A percentile compares a stretch with the other conserved stretches of the same genome.
These are phyloP conservation scores for Suillia variegata DNA, from an alignment of 2,888 invertebrate species.

Conservation along the genomic window DNA sequence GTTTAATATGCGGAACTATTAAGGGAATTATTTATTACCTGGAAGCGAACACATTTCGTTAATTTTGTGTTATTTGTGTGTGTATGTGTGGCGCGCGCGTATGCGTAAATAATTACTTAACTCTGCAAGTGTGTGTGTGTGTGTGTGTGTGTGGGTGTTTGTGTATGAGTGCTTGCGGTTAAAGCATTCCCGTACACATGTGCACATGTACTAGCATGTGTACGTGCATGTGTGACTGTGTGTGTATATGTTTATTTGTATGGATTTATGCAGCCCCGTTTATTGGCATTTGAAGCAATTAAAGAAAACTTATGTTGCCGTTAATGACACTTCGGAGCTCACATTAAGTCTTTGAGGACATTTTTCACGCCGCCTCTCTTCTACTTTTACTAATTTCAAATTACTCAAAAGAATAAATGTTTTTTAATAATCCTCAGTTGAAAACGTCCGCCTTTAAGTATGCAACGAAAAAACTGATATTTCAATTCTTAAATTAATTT, in stretches of 20 bases:
- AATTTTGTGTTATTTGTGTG: slow-evolving; percentile 11
- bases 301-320: slow-evolving; percentile 17
- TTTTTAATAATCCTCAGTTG: too few species aligned
- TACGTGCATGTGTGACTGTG: background rate
- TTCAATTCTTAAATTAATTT: too few species aligned
- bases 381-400: too few species aligned
- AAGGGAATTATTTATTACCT: slow-evolving; percentile 27
- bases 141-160: background rate
- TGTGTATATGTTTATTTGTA: background rate
- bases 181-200: background rate
- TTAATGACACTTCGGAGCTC: background rate
- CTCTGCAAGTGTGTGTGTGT: slow-evolving; percentile 10
- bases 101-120: slow-evolving; percentile 19
- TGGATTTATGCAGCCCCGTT: background rate
- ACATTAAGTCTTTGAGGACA: too few species aligned
- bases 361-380: too few species aligned
- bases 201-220: background rate
- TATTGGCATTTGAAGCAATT: slow-evolving; percentile 16
- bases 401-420: too few species aligned
- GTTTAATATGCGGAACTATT: slow-evolving; percentile 16
- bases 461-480: too few species aligned
- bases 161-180: background rate
- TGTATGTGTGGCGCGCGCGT: background rate
- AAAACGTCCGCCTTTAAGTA: too few species aligned
- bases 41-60: slow-evolving; percentile 20